A percentile compares a stretch with the other conserved stretches of the same genome.
These are phyloP conservation scores for Sisor rabdophorus DNA, from an alignment of 2,113 vertebrate species.

Conservation along the genomic window DNA sequence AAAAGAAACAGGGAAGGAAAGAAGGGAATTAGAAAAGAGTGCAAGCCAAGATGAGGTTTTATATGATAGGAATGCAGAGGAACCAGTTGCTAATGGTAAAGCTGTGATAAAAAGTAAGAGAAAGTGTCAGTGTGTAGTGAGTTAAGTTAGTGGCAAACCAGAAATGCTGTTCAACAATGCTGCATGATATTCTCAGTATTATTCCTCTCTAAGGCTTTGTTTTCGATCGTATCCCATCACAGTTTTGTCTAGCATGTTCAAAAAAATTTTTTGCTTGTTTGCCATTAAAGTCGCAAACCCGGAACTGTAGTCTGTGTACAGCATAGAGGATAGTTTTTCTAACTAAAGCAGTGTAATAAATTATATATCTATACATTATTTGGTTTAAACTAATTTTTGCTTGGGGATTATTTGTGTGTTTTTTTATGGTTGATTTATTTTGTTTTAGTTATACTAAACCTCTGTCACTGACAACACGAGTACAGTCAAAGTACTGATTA, in stretches of 20 bases:
- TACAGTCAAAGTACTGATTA: neutral
- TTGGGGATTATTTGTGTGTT: neutral
- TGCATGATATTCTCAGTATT: slow-evolving; percentile 35
- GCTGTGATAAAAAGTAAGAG: slow-evolving; percentile 59
- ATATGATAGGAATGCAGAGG: slow-evolving; percentile 32
- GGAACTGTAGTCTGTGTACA: neutral
- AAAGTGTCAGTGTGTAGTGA: slow-evolving; percentile 63
- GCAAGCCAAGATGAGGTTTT: slow-evolving; percentile 34
- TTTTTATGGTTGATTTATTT: neutral
- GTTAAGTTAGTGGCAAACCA: slow-evolving; percentile 44
- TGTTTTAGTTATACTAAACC: neutral
- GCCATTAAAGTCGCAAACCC: neutral
- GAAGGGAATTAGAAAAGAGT: slow-evolving; percentile 31
- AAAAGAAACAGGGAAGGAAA: slow-evolving; percentile 15
- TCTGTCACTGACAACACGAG: neutral
- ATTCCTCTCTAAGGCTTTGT: slow-evolving; percentile 8
- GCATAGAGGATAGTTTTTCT: neutral
- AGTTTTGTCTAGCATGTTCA: slow-evolving; percentile 23
- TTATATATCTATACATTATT: neutral
- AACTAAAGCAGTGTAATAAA: neutral
- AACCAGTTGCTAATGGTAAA: slow-evolving; percentile 40
- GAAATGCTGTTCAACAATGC: neutral
- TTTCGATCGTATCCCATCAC: neutral
- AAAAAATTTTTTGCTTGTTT: neutral
- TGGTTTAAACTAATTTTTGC: neutral